These are phyloP conservation scores for Glossophaga mutica DNA, from an alignment of 2,797 vertebrate genomes.

Conservation along the genomic window DNA sequence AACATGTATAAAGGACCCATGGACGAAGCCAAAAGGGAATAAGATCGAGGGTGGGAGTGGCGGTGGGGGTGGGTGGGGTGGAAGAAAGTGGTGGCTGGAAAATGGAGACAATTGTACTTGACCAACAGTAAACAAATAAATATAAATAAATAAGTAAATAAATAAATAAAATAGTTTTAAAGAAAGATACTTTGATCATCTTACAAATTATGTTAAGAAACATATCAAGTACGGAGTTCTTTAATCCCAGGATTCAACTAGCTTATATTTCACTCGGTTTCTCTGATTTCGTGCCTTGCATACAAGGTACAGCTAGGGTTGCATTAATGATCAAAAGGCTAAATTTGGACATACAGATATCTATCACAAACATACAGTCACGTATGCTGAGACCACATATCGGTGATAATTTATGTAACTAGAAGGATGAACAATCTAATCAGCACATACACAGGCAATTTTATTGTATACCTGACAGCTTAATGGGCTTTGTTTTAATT, in stretches of 20 bases:
- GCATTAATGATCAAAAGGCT: neutral
- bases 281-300: neutral
- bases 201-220: neutral
- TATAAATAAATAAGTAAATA: no score
- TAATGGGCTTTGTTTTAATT: slow-evolving; percentile 47
- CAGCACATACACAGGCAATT: neutral
- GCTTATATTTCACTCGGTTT: neutral
- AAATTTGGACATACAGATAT: neutral
- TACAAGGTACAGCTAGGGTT: neutral
- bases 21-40: no score
- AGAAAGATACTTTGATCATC: neutral
- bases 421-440: neutral
- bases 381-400: neutral
- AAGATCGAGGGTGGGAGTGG: no score
- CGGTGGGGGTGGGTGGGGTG: no score
- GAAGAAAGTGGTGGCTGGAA: no score
- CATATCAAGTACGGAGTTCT: neutral
- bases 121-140: no score
- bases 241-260: neutral
- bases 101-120: no score
- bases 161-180: no score
- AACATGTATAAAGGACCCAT: no score
- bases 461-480: neutral
- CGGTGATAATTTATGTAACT: neutral
- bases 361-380: neutral